phyloP scores from a whole-genome alignment of 2,797 vertebrate genomes.

The Adrianichthys oophorus region DNA sequence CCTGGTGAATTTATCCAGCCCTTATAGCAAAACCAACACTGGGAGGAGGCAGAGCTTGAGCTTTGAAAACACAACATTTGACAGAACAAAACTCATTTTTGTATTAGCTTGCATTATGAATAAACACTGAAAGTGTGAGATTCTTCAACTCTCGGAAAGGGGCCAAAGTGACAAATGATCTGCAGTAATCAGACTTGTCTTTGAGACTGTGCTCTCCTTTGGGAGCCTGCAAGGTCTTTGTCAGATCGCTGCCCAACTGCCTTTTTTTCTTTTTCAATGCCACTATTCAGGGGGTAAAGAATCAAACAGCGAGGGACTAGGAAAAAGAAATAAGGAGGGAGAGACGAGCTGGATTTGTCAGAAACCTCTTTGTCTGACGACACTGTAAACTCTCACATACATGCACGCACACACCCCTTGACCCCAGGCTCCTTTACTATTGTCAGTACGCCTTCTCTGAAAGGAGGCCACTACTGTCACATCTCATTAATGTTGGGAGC shows the following conservation, averaged over 20 bases:
- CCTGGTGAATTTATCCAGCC: conserved; percentile 54
- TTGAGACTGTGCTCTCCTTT: conserved; percentile 45
- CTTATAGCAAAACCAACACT: conserved; percentile 32
- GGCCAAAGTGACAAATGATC: conserved; percentile 52
- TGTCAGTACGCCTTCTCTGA: conserved; percentile 42
- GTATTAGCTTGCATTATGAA: conserved; percentile 32
- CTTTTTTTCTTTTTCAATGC: conserved; percentile 53
- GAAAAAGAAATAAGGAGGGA: conserved; percentile 19
- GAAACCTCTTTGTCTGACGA: conserved; percentile 68
- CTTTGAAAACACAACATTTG: conserved; percentile 27
- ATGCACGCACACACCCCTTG: conserved; percentile 20
- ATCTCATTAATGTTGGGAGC: conserved; percentile 51
- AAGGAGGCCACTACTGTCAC: conserved; percentile 57
- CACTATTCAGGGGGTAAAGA: conserved; percentile 48
- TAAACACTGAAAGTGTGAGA: conserved; percentile 17
- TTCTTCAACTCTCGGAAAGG: conserved; percentile 15
- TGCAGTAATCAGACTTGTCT: conserved; percentile 38
- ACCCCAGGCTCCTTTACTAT: conserved; percentile 46
- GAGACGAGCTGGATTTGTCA: conserved; percentile 58
- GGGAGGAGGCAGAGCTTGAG: conserved; percentile 26
- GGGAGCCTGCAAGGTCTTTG: conserved; percentile 41
- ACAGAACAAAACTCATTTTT: conserved; percentile 10
- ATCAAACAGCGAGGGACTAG: conserved; percentile 35
- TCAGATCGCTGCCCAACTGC: conserved; percentile 53
- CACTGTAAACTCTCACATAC: conserved; percentile 45